Percentiles rank a stretch among this genome's conserved stretches.
These are phyloP conservation scores for Girardinus metallicus DNA, from an alignment of 2,797 vertebrate species.

Conservation along the genomic window DNA sequence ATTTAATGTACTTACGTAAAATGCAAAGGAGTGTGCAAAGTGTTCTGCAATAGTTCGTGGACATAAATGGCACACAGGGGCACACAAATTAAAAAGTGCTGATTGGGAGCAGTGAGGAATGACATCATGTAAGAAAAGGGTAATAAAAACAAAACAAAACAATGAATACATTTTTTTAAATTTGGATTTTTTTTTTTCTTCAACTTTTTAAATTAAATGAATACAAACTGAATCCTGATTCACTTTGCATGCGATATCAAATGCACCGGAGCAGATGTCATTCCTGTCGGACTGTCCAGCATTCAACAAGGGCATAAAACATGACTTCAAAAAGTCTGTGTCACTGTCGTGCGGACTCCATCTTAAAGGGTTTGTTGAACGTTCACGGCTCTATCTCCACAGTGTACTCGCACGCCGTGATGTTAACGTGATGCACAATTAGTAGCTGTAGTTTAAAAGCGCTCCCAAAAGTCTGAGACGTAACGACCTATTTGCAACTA, in stretches of 20 bases:
- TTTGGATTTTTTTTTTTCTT: not conserved
- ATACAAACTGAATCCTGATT: not conserved
- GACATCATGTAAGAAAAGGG: not conserved
- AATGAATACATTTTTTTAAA: not conserved
- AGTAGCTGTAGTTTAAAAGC: constrained; percentile 21
- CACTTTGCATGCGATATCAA: not conserved
- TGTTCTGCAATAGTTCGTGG: not conserved
- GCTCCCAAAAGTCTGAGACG: constrained; percentile 37
- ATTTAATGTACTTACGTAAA: not conserved
- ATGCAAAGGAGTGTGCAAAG: not conserved
- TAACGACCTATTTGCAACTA: not conserved
- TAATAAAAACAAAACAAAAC: not conserved
- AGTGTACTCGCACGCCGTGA: constrained; percentile 13
- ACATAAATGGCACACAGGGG: not conserved
- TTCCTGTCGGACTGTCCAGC: constrained; percentile 9
- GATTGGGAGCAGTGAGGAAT: not conserved
- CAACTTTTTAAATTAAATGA: not conserved
- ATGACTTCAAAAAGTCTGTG: constrained; percentile 33
- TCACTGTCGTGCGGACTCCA: constrained; percentile 39
- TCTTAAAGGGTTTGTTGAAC: constrained; percentile 28
- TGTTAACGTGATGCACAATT: constrained; percentile 44
- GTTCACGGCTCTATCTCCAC: constrained; percentile 44
- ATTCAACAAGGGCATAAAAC: constrained; percentile 35
- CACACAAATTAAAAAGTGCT: not conserved
- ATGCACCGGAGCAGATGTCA: not conserved